A percentile compares a stretch with the other conserved stretches of the same genome.
phyloP scores from a whole-genome alignment of 2,888 invertebrate genomes.

The Penaeus monodon region DNA sequence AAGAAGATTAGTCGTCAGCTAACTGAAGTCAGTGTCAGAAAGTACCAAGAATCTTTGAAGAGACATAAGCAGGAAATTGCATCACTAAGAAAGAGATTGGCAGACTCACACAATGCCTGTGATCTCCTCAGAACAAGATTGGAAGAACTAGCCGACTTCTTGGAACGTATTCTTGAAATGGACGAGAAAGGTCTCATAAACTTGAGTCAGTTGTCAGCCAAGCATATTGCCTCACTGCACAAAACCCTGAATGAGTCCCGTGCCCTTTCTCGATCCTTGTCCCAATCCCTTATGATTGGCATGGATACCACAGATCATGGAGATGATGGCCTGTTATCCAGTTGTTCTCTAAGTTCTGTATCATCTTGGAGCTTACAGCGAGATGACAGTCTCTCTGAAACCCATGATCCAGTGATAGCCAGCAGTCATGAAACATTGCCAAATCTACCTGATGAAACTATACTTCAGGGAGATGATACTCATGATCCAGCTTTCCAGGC shows the following conservation, averaged over 20 bases:
- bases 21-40: conserved; percentile 40
- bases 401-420: conserved; percentile 13
- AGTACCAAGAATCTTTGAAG: conserved; percentile 54
- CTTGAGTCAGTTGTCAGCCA: conserved; percentile 65
- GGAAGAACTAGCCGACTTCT: conserved; percentile 78
- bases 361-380: conserved; percentile 35
- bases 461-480: conserved; percentile 19
- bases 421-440: conserved; percentile 27
- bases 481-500: conserved; percentile 38
- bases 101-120: conserved; percentile 69
- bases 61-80: conserved; percentile 66
- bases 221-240: conserved; percentile 65
- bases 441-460: conserved; percentile 28
- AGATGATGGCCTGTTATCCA: conserved; percentile 35
- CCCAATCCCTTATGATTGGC: conserved; percentile 66
- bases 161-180: conserved; percentile 77
- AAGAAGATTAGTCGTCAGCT: conserved; percentile 66
- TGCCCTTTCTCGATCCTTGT: conserved; percentile 66
- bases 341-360: conserved; percentile 19
- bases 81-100: conserved; percentile 65
- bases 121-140: conserved; percentile 75
- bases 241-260: conserved; percentile 66
- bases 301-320: conserved; percentile 44
- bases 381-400: conserved; percentile 36
- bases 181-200: conserved; percentile 66